A percentile compares a stretch with the other conserved stretches of the same genome.
These are phyloP conservation scores for Scomber japonicus DNA, from an alignment of 2,113 vertebrate species.

Conservation along the genomic window DNA sequence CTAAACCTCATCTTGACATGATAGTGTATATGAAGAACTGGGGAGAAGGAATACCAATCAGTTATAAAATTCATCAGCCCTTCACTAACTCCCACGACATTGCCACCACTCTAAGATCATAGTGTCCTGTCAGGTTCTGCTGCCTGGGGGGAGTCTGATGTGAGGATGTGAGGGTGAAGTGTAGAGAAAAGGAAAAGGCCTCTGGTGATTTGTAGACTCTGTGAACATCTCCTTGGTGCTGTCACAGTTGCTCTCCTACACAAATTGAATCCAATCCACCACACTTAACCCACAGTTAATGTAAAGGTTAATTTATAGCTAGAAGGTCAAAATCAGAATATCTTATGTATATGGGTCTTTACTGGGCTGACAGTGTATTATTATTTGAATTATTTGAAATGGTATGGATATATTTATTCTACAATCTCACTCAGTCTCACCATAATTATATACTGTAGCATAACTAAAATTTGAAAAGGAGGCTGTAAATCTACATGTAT, in stretches of 20 bases:
- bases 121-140: slow-evolving; percentile 24
- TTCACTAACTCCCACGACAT: neutral
- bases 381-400: no score
- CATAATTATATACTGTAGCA: no score
- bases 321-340: neutral
- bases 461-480: no score
- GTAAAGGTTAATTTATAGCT: neutral
- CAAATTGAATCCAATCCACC: neutral
- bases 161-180: neutral
- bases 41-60: slow-evolving; percentile 9
- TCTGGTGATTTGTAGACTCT: slow-evolving; percentile 4
- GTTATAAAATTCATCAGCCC: slow-evolving; percentile 15
- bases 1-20: neutral
- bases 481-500: no score
- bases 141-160: neutral
- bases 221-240: neutral
- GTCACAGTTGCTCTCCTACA: slow-evolving; percentile 9
- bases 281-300: slow-evolving; percentile 6
- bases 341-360: no score
- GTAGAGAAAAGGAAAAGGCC: slow-evolving; percentile 16
- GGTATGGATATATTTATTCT: no score
- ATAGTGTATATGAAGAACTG: neutral
- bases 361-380: no score
- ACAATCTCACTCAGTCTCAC: no score
- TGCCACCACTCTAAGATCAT: neutral